A percentile compares a stretch with the other conserved stretches of the same genome.
phyloP scores from a whole-genome alignment of 2,113 vertebrate species.

The Cavia aperea region DNA sequence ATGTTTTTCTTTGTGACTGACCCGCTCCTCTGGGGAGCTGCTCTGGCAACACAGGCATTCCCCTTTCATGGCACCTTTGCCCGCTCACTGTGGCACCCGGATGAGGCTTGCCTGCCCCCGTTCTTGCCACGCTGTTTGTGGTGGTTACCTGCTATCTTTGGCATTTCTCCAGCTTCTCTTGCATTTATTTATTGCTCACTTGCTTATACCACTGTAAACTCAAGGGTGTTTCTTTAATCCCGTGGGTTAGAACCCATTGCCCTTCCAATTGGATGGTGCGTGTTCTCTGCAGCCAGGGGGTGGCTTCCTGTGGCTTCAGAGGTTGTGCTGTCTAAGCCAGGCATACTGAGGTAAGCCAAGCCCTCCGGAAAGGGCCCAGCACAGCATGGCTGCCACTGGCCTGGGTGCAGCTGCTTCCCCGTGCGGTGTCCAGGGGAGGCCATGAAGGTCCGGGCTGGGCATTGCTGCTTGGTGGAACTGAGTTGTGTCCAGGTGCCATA shows the following conservation, averaged over 20 bases:
- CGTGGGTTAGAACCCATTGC: background rate
- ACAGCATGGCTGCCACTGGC: background rate
- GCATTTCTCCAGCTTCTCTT: background rate
- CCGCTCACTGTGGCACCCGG: background rate
- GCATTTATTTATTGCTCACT: background rate
- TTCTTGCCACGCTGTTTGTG: background rate
- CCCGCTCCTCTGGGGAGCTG: background rate
- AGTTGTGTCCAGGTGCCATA: background rate
- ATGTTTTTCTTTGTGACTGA: background rate
- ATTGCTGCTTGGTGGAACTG: fast-evolving
- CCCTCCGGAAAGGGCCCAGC: background rate
- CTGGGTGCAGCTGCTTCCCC: fast-evolving
- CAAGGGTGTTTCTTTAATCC: background rate
- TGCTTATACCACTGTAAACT: background rate
- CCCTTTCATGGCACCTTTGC: background rate
- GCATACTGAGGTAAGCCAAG: fast-evolving
- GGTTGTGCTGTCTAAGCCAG: fast-evolving
- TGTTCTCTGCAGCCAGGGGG: background rate
- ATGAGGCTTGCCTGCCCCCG: background rate
- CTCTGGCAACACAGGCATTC: background rate
- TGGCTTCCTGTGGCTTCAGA: background rate
- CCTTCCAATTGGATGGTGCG: background rate
- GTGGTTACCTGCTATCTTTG: background rate
- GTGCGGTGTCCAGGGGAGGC: background rate
- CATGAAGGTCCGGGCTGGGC: fast-evolving